Evolutionary conservation across 1,140 invertebrate genomes (phyloP).

Genomic region (Brachionus asplanchnoidis): DNA sequence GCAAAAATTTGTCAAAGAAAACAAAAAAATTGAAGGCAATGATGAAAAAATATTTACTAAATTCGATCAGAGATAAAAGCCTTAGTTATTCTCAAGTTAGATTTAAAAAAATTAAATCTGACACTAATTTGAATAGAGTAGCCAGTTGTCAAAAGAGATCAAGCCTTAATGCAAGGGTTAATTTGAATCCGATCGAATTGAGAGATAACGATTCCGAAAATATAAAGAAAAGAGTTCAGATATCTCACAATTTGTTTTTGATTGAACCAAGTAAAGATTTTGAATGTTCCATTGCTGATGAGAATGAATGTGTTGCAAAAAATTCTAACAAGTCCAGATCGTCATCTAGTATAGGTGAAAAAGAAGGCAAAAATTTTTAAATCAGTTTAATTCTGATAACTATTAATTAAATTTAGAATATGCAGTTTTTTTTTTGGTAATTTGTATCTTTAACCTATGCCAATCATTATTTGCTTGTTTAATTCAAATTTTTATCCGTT

Average conservation of each 20-base stretch:
- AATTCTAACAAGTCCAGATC: not conserved
- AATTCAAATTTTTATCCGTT: not conserved
- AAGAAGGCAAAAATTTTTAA: not conserved
- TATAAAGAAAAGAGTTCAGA: not conserved
- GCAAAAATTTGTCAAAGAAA: not conserved
- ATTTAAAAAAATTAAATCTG: not conserved
- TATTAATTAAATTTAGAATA: not conserved
- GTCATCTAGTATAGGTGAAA: not conserved
- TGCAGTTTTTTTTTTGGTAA: not conserved
- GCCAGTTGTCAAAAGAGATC: not conserved
- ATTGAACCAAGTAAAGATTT: not conserved
- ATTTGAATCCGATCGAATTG: not conserved
- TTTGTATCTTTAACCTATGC: not conserved
- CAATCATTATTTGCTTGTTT: not conserved
- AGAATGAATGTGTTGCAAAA: not conserved
- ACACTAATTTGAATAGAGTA: not conserved
- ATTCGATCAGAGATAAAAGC: not conserved
- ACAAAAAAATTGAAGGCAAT: not conserved
- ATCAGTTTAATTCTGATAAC: not conserved
- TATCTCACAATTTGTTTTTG: not conserved
- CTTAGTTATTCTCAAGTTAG: not conserved
- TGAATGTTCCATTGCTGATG: not conserved
- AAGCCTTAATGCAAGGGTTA: not conserved
- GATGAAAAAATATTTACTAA: slow-evolving; percentile 19
- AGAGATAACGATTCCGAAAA: not conserved